Percentiles rank a stretch among this genome's conserved stretches.
Evolutionary conservation across 2,888 invertebrate genomes (phyloP).

Genomic region (Aethes cnicana): DNA sequence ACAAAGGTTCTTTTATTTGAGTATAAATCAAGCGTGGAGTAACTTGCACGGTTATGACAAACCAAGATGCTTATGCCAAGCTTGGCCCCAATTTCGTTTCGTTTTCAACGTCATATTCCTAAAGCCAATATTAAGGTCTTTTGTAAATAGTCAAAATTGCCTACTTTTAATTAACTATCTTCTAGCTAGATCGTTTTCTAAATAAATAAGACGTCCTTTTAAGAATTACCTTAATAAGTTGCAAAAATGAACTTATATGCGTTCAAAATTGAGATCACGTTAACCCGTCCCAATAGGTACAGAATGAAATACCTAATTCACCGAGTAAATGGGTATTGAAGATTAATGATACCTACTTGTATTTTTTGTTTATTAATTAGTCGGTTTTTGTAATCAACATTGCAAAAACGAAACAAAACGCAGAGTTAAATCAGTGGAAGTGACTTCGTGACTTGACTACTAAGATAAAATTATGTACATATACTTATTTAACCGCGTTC

Average conservation of each 20-base stretch:
- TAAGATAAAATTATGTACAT: too few relatives aligned
- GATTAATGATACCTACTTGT: constrained; percentile 11
- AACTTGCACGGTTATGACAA: constrained; percentile 47
- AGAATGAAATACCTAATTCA: not conserved
- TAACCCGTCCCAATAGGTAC: not conserved
- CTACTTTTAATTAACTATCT: too few relatives aligned
- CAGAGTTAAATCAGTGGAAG: constrained; percentile 13
- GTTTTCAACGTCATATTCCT: too few relatives aligned
- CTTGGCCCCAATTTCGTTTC: constrained; percentile 8
- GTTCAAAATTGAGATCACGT: not conserved
- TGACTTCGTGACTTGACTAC: not conserved
- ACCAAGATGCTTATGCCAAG: constrained; percentile 6
- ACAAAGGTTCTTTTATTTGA: constrained; percentile 39
- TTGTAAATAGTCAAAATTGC: too few relatives aligned
- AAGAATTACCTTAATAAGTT: too few relatives aligned
- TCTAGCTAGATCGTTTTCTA: too few relatives aligned
- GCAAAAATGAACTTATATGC: too few relatives aligned
- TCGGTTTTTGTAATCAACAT: constrained; percentile 10
- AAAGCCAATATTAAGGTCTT: too few relatives aligned
- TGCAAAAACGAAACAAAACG: constrained; percentile 15
- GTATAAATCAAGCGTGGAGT: constrained; percentile 47
- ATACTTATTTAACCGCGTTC: too few relatives aligned
- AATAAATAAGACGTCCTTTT: too few relatives aligned
- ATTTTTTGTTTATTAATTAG: constrained; percentile 25
- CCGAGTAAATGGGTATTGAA: constrained; percentile 1